These are phyloP conservation scores for Trichogramma dendrolimi DNA, from an alignment of 2,888 invertebrate genomes.

Conservation along the genomic window DNA sequence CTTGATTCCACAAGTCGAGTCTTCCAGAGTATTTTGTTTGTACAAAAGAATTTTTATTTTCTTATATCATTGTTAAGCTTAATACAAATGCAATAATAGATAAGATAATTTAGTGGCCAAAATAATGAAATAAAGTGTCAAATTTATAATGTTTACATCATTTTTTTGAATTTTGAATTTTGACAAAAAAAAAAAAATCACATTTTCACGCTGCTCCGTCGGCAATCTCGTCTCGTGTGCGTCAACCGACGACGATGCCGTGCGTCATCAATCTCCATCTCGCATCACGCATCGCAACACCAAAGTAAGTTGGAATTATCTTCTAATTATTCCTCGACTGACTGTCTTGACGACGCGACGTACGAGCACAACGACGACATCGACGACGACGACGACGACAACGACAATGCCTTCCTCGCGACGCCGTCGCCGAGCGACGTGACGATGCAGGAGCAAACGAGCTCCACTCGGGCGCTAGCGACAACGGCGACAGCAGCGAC, in stretches of 20 bases:
- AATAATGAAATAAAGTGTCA: conserved; percentile 4
- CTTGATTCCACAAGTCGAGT: neutral
- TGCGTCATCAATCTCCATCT: no score
- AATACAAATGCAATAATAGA: neutral
- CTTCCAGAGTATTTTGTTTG: neutral
- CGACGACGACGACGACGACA: conserved; percentile 19
- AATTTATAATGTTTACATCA: conserved; percentile 6
- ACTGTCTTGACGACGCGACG: conserved; percentile 18
- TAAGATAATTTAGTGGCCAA: neutral
- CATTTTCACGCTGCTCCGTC: conserved; percentile 23
- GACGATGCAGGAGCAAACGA: conserved; percentile 55
- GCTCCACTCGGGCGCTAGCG: conserved; percentile 44
- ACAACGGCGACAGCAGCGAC: conserved; percentile 39
- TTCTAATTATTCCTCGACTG: conserved; percentile 31
- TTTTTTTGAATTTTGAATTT: conserved; percentile 6
- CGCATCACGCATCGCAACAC: conserved; percentile 25
- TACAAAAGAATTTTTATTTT: conserved; percentile 16
- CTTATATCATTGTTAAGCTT: neutral
- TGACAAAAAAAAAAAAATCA: neutral
- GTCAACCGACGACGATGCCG: no score
- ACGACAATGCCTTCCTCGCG: conserved; percentile 46
- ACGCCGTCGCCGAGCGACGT: conserved; percentile 58
- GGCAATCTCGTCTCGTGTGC: no score
- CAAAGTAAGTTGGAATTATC: conserved; percentile 49
- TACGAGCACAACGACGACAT: conserved; percentile 11